These are phyloP conservation scores for Ceratoteleas bidentatus DNA, from an alignment of 1,140 invertebrate genomes.

Conservation along the genomic window DNA sequence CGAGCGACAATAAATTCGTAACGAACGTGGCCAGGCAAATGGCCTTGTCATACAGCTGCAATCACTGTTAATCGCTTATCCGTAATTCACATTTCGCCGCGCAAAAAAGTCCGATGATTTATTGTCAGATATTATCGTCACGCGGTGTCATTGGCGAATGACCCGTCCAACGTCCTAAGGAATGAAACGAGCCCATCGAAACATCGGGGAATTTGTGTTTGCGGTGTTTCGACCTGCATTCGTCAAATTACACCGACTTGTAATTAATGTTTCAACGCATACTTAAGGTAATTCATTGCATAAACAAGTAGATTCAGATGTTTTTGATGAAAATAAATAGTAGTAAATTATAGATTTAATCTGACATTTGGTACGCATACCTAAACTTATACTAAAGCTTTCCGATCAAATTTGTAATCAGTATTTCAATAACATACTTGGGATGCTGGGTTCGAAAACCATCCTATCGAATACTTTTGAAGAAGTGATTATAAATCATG, in stretches of 20 bases:
- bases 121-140: conserved; percentile 37
- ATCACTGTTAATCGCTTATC: conserved; percentile 55
- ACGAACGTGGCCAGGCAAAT: conserved; percentile 47
- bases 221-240: neutral
- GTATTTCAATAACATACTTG: too few relatives aligned
- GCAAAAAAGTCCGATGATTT: conserved; percentile 46
- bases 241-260: neutral
- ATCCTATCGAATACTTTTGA: too few relatives aligned
- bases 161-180: conserved; percentile 4
- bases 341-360: too few relatives aligned
- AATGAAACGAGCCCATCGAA: conserved; percentile 1
- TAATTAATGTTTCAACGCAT: neutral
- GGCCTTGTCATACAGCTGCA: conserved; percentile 54
- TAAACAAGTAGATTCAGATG: too few relatives aligned
- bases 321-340: too few relatives aligned
- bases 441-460: too few relatives aligned
- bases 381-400: too few relatives aligned
- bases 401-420: too few relatives aligned
- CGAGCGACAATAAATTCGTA: conserved; percentile 57
- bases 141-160: conserved; percentile 45
- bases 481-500: too few relatives aligned
- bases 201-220: neutral
- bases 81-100: conserved; percentile 40
- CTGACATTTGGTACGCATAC: too few relatives aligned
- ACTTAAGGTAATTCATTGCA: too few relatives aligned